Base-by-base conservation (phyloP, 2,888 invertebrate species). In the Caenorhabditis zanzibari region DNA sequence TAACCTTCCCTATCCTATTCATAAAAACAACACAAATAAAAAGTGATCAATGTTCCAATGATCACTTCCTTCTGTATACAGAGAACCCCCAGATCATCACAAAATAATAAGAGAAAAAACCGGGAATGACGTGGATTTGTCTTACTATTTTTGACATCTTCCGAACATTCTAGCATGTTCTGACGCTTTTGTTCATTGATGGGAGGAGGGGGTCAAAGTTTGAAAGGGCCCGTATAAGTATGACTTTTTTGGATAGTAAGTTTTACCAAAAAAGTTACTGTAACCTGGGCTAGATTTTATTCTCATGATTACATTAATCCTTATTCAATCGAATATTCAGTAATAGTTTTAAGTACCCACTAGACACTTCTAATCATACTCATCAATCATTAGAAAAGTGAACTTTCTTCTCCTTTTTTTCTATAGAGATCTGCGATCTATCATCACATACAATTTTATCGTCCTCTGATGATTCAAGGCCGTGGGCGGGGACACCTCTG, bases 81-180 rank as follows among this genome's bases (percentile, higher is more conserved):
- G 14, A 47, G 44, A 47, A 44, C 63, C 63, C n/a, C 2, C 63
- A 63, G 35, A 35, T 19, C 59, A 61, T 6, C 22, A 22, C 2
- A 49, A n/a, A 54, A 26, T 14, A 24, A 61, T 26, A 61, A 41
- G 14, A 22, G 12, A 44, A 44, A 63, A 63, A 63, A 63, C 63
- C 63, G 63, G 63, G 63, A 63, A 63, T 63, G 63, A 63, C 63
- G 63, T 63, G 61, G n/a, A 22, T 12, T 12, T 22, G 7, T 2
- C 54, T 5, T 26, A 14, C 24, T 61, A 41, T 41, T 47, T 63
- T 44, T 44, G 16, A 41, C 26, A 35, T n/a, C 35, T 35, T n/a
- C 19, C 24, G 12, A 24, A 24, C 24, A 14, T 47, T 63, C 63
- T 44, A 63, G 63, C 44, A 41, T 63, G 44, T 63, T 63, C 61